These are phyloP conservation scores for Mesocricetus auratus DNA, from an alignment of 2,113 vertebrate genomes.

Conservation along the genomic window DNA sequence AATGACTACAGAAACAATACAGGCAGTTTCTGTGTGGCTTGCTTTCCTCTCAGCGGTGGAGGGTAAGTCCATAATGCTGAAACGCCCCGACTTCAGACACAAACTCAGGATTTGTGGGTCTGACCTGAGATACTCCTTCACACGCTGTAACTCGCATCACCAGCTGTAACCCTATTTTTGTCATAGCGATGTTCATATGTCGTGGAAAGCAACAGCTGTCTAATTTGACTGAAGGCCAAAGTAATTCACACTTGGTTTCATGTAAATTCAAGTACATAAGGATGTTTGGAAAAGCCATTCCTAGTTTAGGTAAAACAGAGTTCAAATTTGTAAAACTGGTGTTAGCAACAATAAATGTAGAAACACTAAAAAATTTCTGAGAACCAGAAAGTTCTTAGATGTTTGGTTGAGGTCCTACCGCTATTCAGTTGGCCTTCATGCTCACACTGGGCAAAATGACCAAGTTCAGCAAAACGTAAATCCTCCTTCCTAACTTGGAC, in stretches of 20 bases:
- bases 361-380: background rate
- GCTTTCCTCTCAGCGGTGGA: background rate
- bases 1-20: background rate
- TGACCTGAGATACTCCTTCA: background rate
- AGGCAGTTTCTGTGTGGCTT: background rate
- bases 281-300: background rate
- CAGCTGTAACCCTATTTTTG: background rate
- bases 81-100: background rate
- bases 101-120: background rate
- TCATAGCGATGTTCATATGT: background rate
- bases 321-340: too few species aligned
- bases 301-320: background rate
- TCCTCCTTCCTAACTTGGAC: background rate
- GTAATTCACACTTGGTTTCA: background rate
- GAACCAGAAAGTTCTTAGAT: background rate
- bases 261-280: background rate
- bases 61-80: background rate
- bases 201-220: background rate
- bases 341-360: background rate
- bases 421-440: background rate
- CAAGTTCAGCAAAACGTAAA: background rate
- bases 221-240: background rate
- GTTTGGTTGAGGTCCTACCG: background rate
- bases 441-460: background rate
- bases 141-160: background rate